Evolutionary conservation across 64 coral and sea anemone species (phyloP), one percentile per base, ranked within the genome.

Genomic region (Hydrozoanthus tunicans): DNA sequence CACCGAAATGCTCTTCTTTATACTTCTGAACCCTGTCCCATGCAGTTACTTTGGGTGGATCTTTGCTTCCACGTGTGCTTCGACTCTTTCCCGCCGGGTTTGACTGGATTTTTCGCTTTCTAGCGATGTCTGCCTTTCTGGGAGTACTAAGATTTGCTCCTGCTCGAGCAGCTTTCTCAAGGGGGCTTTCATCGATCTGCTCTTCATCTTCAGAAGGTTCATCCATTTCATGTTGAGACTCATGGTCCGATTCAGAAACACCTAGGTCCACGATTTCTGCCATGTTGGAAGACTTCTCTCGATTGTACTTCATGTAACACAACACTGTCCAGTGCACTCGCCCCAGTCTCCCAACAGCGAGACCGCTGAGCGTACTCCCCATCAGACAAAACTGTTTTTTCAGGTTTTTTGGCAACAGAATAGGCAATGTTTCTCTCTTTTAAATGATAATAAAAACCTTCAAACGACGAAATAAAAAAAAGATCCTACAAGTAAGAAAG

Each of bases 41-140:
- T 53, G 80, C 80, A 83, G 13, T 83, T 53, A 83, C 80, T 53
- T 66, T 83, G 80, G 27, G 80, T 83, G 80, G 80, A 67, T 83
- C 80, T 83, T 83, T 83, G 62, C 80, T 83, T 53, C 80, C 80
- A 83, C 80, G 61, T n/a, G 80, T 83, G 43, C 61, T 83, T 82
- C 80, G 80, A 9, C 58, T 79, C 77, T 79, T 79, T 60, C 77
- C 77, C 77, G 77, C 56, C 13, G 78, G 78, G 78, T 60, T 80
- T 80, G 58, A 80, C 78, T 80, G 78, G 78, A 80, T 62, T 80
- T 80, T 80, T 80, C 58, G 78, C 57, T 80, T 62, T 62, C 78
- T 80, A 80, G 78, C 77, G 54, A 80, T 77, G 74, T 76, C 73
- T 76, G 73, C 73, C 73, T 76, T 76, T 76, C 73, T 70, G 67